Base-by-base conservation (phyloP, 1,140 invertebrate genomes). In the Episyrphus balteatus region DNA sequence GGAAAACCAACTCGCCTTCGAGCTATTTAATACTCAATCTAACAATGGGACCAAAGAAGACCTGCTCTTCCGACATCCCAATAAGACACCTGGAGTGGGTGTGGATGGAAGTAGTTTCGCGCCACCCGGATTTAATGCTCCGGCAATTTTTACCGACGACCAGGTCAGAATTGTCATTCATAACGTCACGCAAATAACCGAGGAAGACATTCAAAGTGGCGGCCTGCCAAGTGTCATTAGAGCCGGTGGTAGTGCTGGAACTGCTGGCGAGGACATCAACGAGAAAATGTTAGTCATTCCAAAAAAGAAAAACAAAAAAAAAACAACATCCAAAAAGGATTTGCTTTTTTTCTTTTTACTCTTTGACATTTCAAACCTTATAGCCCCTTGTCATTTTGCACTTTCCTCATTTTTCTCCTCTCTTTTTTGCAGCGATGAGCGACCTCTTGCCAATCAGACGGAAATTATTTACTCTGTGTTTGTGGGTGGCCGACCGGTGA, bases 391-490 rank as follows among this genome's bases (percentile, higher is more conserved):
- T 5, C 21, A 26, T 26, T 26, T 3, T 26, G 21, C 21, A 26
- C 3, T 26, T 26, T 26, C 21, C n/a, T 15, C 17, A 17, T 37
- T 19, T 34, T 32, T 34, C 13, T 26, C 18, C 17, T 44, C 26
- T 30, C 39, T 37, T 2, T 14, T 21, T 47, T 50, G 6, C 37
- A 66, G 62, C 42, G 56, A 62, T 46, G 60, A 65, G 19, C 55
- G 59, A 5, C 56, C 61, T 1, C 44, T 62, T 5, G 58, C 58
- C 26, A 68, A 68, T 54, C 66, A 68, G 48, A 68, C 65, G 0
- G 66, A 68, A 51, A 73, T 89, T 34, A 77, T 89, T 11, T 89
- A 89, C 57, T 83, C 84, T 5, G 86, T 89, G 31, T 71, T 82
- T 44, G 81, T 88, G 0, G 80, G 79, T 18, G 84, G 82, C 0